These are phyloP conservation scores for Philaethria dido DNA, from an alignment of 2,888 invertebrate genomes.

Conservation along the genomic window DNA sequence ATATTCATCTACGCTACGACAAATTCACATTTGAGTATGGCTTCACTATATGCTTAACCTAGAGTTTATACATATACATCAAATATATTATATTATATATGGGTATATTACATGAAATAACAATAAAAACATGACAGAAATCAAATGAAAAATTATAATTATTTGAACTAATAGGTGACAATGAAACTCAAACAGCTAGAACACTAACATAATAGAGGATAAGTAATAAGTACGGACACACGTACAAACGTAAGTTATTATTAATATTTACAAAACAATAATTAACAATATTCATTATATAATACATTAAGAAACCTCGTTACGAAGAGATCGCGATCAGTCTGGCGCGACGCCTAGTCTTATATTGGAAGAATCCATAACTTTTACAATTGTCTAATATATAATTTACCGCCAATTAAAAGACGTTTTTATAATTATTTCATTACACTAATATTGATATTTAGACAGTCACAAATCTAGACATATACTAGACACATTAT, in stretches of 20 bases:
- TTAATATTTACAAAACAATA: conserved; percentile 76
- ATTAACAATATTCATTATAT: conserved; percentile 60
- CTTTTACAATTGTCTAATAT: conserved; percentile 15
- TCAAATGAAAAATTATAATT: conserved; percentile 46
- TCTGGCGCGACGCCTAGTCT: conserved; percentile 51
- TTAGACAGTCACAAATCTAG: conserved; percentile 12
- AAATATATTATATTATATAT: conserved; percentile 57
- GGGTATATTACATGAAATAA: conserved; percentile 71
- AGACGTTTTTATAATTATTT: background rate
- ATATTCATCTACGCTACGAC: conserved; percentile 58
- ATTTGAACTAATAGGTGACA: conserved; percentile 69
- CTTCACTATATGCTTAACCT: conserved; percentile 70
- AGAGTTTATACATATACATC: conserved; percentile 67
- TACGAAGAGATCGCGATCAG: conserved; percentile 66
- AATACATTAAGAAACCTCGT: conserved; percentile 56
- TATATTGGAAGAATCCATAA: conserved; percentile 35
- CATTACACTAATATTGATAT: conserved; percentile 11
- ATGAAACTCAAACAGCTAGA: conserved; percentile 57
- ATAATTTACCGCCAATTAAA: background rate
- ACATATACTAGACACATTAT: conserved; percentile 11
- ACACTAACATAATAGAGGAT: conserved; percentile 61
- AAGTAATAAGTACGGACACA: conserved; percentile 27
- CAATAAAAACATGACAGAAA: conserved; percentile 53
- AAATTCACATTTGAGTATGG: conserved; percentile 79
- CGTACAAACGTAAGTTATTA: conserved; percentile 56